Percentiles rank a stretch among this genome's conserved stretches.
Conservation (phyloP, 2,113 vertebrate species). For the Corythornis cristatus region DNA sequence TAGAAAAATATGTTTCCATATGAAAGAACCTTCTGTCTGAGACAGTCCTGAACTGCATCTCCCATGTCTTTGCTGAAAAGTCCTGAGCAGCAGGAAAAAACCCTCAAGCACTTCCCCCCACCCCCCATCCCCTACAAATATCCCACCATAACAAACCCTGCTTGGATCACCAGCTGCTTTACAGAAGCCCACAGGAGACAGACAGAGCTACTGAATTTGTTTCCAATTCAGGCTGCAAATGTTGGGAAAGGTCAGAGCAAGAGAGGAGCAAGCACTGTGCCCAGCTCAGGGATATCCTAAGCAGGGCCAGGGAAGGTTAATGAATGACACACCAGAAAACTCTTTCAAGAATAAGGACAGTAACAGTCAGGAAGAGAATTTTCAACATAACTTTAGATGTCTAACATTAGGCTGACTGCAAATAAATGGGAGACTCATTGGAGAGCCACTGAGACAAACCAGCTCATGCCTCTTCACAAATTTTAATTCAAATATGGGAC, state of each 20-base stretch:
- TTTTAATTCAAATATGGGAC: neutral
- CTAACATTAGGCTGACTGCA: neutral
- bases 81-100: neutral
- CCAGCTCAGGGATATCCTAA: neutral
- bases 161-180: neutral
- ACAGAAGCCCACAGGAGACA: neutral
- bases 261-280: neutral
- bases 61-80: neutral
- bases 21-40: constrained; percentile 49
- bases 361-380: neutral
- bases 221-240: neutral
- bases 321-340: neutral
- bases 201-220: neutral
- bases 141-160: neutral
- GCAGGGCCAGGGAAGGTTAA: neutral
- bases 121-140: neutral
- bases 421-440: neutral
- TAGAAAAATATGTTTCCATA: constrained; percentile 64
- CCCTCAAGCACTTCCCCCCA: neutral
- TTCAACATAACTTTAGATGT: neutral
- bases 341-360: neutral
- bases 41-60: constrained; percentile 13
- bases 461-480: neutral
- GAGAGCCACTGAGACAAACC: too few species aligned
- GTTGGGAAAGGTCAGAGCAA: neutral